These are phyloP conservation scores for Oryzias woworae DNA, from an alignment of 2,113 vertebrate species.

Conservation along the genomic window DNA sequence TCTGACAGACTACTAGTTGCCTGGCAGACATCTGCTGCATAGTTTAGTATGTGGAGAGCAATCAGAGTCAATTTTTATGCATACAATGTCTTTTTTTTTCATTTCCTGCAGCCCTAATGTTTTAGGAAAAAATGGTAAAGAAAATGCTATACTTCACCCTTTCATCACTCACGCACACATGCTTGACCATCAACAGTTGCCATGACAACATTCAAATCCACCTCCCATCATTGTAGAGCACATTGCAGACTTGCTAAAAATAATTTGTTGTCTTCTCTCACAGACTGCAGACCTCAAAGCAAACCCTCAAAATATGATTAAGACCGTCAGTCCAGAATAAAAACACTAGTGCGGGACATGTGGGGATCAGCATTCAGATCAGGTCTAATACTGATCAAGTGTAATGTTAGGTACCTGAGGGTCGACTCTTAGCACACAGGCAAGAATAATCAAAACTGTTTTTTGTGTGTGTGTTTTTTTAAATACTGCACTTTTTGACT, in stretches of 20 bases:
- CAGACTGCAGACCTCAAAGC: conserved; percentile 48
- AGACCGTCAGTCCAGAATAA: no score
- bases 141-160: conserved; percentile 24
- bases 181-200: conserved; percentile 67
- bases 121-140: conserved; percentile 32
- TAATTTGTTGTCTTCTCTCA: conserved; percentile 62
- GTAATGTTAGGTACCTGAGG: not conserved
- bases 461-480: conserved; percentile 11
- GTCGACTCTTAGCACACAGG: conserved; percentile 13
- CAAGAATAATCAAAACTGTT: conserved; percentile 19
- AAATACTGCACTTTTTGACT: conserved; percentile 31
- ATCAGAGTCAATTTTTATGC: conserved; percentile 30
- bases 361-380: no score
- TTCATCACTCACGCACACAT: conserved; percentile 27
- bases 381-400: no score
- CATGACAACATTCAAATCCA: conserved; percentile 73
- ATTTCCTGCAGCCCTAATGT: conserved; percentile 13
- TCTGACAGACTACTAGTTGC: conserved; percentile 20
- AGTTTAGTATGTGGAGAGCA: conserved; percentile 7
- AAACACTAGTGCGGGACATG: no score
- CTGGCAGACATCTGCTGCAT: conserved; percentile 19
- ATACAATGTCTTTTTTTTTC: conserved; percentile 7
- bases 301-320: conserved; percentile 3
- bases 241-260: conserved; percentile 81
- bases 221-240: conserved; percentile 67